Evolutionary conservation across 2,797 vertebrate genomes (phyloP).

Genomic region (Pagetopsis macropterus): DNA sequence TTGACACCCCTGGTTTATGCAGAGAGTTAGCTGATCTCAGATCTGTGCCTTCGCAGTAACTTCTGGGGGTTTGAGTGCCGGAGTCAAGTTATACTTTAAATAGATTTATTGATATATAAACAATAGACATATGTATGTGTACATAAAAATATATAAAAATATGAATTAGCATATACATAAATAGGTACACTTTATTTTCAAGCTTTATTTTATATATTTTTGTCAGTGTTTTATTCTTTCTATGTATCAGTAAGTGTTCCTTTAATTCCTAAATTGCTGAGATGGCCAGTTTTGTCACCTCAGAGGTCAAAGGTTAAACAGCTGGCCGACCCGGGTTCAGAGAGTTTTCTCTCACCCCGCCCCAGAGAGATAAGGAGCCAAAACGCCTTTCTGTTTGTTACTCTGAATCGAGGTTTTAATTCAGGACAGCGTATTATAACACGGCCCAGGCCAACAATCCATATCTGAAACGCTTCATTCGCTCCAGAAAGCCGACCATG

Average conservation of each 20-base stretch:
- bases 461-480: constrained; percentile 17
- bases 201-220: constrained; percentile 82
- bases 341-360: constrained; percentile 15
- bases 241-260: constrained; percentile 66
- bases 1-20: no score
- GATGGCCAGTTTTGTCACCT: constrained; percentile 49
- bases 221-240: constrained; percentile 62
- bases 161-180: constrained; percentile 81
- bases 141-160: constrained; percentile 81
- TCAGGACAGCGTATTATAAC: constrained; percentile 28
- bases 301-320: constrained; percentile 40
- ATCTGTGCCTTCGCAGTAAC: constrained; percentile 54
- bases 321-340: constrained; percentile 18
- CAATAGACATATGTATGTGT: constrained; percentile 76
- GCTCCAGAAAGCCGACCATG: constrained; percentile 17
- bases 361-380: constrained; percentile 33
- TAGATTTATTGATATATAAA: constrained; percentile 82
- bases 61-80: constrained; percentile 45
- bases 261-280: constrained; percentile 61
- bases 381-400: constrained; percentile 18
- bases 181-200: constrained; percentile 83
- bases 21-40: constrained; percentile 45
- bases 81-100: constrained; percentile 78
- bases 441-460: constrained; percentile 28
- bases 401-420: constrained; percentile 19